Evolutionary conservation across 2,797 vertebrate genomes (phyloP).

Genomic region (Tarsius wallacei): DNA sequence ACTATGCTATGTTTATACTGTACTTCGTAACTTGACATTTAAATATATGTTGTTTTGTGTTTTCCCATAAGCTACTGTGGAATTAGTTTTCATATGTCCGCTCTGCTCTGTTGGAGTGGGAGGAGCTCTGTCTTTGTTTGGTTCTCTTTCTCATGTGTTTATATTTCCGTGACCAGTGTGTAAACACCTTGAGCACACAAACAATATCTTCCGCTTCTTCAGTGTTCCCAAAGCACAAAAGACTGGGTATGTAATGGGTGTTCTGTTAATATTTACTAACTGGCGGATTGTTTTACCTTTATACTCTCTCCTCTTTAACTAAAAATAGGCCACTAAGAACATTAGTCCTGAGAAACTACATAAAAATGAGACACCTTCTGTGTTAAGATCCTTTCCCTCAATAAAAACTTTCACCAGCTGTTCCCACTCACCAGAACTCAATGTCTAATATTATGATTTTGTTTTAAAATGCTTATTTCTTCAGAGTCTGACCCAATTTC

Average conservation of each 20-base stretch:
- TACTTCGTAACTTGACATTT: slow-evolving; percentile 4
- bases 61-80: not conserved
- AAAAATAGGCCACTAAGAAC: not conserved
- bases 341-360: not conserved
- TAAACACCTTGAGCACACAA: not conserved
- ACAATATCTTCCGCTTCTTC: not conserved
- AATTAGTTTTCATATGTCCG: not conserved
- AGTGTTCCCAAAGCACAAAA: not conserved
- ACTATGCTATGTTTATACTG: not conserved
- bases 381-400: slow-evolving; percentile 36
- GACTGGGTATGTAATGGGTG: not conserved
- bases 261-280: slow-evolving; percentile 19
- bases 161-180: not conserved
- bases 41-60: not conserved
- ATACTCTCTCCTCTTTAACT: slow-evolving; percentile 62
- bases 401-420: slow-evolving; percentile 15
- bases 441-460: not conserved
- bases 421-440: slow-evolving; percentile 29
- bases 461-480: slow-evolving; percentile 67
- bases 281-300: not conserved
- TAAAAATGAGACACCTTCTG: slow-evolving; percentile 16
- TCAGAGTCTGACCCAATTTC: slow-evolving; percentile 70
- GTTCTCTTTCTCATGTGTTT: not conserved
- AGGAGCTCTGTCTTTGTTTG: not conserved
- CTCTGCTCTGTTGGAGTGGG: not conserved